These are phyloP conservation scores for Dryobates pubescens DNA, from an alignment of 2,797 vertebrate species.

Conservation along the genomic window DNA sequence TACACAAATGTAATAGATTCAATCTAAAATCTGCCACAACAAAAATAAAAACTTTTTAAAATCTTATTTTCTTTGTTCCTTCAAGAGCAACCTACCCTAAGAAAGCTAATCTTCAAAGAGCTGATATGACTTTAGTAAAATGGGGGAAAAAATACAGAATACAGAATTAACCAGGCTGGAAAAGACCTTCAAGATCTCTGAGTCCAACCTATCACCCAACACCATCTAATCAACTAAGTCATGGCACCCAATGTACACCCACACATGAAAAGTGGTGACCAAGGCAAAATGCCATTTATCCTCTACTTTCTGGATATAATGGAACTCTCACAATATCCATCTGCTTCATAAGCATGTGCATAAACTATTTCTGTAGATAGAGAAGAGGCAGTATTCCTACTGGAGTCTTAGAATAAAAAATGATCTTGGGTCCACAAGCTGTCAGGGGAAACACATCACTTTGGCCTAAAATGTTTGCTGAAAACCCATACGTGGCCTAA, in stretches of 20 bases:
- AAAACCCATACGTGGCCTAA: background rate
- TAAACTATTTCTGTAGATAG: background rate
- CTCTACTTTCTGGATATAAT: background rate
- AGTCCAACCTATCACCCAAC: too few relatives aligned
- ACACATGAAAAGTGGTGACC: background rate
- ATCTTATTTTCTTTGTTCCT: background rate
- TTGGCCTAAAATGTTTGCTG: constrained; percentile 13
- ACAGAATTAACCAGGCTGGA: too few relatives aligned
- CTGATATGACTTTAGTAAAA: background rate
- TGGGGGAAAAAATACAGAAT: background rate
- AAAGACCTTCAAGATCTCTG: too few relatives aligned
- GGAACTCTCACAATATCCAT: background rate
- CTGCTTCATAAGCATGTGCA: background rate
- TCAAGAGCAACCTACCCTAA: background rate
- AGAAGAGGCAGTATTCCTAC: background rate
- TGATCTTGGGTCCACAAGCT: background rate
- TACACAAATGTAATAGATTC: accelerated
- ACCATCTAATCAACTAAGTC: too few relatives aligned
- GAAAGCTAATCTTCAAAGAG: background rate
- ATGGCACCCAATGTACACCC: background rate
- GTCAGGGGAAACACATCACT: background rate
- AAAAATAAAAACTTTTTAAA: background rate
- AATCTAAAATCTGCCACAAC: background rate
- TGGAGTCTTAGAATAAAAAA: accelerated
- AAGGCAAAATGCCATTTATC: background rate